Conservation (phyloP, 2,888 invertebrate species). For the Pyrochroa serraticornis region DNA sequence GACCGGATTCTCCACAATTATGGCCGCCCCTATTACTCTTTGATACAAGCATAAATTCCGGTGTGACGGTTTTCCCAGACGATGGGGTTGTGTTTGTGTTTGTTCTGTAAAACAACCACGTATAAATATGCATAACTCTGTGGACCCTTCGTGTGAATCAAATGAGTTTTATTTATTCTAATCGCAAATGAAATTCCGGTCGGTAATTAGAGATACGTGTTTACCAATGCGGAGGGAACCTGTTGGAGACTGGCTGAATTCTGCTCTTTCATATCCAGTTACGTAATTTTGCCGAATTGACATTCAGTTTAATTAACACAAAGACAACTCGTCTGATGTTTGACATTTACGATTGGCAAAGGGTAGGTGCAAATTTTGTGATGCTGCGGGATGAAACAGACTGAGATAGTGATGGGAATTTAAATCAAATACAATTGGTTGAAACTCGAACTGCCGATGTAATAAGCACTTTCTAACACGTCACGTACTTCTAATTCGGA, state of each 20-base stretch:
- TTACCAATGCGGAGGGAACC: slow-evolving; percentile 25
- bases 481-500: no score
- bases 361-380: no score
- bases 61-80: slow-evolving; percentile 11
- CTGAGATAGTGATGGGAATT: no score
- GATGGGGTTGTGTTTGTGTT: slow-evolving; percentile 27
- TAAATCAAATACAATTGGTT: no score
- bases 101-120: slow-evolving; percentile 34
- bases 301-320: slow-evolving; percentile 21
- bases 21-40: slow-evolving; percentile 17
- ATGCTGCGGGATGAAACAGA: no score
- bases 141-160: slow-evolving; percentile 30
- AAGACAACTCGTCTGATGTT: slow-evolving; percentile 15
- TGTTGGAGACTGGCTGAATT: slow-evolving; percentile 22
- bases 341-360: slow-evolving; percentile 1
- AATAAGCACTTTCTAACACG: no score
- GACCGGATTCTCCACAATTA: slow-evolving; percentile 8
- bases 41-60: slow-evolving; percentile 15
- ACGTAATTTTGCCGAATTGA: slow-evolving; percentile 24
- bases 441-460: no score
- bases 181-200: slow-evolving; percentile 36
- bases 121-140: slow-evolving; percentile 32
- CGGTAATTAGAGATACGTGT: slow-evolving; percentile 35
- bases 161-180: slow-evolving; percentile 38
- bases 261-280: slow-evolving; percentile 25